Evolutionary conservation across 2,797 vertebrate genomes (phyloP).

Genomic region (Tangara arthus): DNA sequence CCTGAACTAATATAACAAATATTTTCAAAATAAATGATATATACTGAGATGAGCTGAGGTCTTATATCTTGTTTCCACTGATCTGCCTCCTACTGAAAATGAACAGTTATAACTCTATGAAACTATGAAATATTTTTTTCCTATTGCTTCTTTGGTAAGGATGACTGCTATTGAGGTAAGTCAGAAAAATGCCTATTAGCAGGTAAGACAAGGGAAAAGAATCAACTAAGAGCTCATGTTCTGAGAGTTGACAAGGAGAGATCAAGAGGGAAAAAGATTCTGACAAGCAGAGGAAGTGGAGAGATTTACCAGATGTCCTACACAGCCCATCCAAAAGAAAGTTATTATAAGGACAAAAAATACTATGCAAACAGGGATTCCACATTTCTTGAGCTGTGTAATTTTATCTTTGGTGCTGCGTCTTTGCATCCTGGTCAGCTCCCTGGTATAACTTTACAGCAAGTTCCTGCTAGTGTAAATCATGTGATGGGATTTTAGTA

Average conservation of each 20-base stretch:
- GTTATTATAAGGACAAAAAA: background rate
- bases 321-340: background rate
- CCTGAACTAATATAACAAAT: background rate
- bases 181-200: background rate
- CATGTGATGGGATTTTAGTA: background rate
- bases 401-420: background rate
- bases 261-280: background rate
- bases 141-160: background rate
- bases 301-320: background rate
- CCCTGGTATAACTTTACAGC: background rate
- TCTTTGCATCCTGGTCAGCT: background rate
- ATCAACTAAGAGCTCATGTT: background rate
- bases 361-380: background rate
- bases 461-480: background rate
- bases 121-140: background rate
- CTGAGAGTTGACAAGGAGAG: background rate
- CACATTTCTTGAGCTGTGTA: rapidly evolving
- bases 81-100: background rate
- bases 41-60: background rate
- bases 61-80: background rate
- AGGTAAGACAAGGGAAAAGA: background rate
- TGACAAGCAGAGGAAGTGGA: background rate
- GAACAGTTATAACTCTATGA: background rate
- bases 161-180: background rate
- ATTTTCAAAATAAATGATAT: background rate